These are phyloP conservation scores for human DNA, from an alignment of 2,113 vertebrate species.

Conservation along the genomic window GRCh38 chr11:133037501-133038000, in stretches of 20 bases:
- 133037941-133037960: neutral
- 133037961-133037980: neutral
- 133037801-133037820: neutral
- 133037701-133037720: neutral
- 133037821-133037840: neutral
- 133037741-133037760: slow-evolving; percentile 18
- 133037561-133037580: slow-evolving; percentile 38
- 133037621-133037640: slow-evolving; percentile 52
- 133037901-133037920: neutral
- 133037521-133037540: neutral
- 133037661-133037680: neutral
- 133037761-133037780: neutral
- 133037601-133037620: slow-evolving; percentile 65
- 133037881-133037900: neutral
- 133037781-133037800: neutral
- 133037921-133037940: neutral
- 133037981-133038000: rapidly evolving
- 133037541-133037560: neutral
- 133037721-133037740: slow-evolving; percentile 40
- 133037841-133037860: neutral
- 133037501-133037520: neutral
- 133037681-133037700: slow-evolving; percentile 52
- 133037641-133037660: slow-evolving; percentile 34
- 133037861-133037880: neutral
- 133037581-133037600: slow-evolving; percentile 26